phyloP scores from a whole-genome alignment of 1,140 invertebrate species.

The Pachypeltis micranthus region DNA sequence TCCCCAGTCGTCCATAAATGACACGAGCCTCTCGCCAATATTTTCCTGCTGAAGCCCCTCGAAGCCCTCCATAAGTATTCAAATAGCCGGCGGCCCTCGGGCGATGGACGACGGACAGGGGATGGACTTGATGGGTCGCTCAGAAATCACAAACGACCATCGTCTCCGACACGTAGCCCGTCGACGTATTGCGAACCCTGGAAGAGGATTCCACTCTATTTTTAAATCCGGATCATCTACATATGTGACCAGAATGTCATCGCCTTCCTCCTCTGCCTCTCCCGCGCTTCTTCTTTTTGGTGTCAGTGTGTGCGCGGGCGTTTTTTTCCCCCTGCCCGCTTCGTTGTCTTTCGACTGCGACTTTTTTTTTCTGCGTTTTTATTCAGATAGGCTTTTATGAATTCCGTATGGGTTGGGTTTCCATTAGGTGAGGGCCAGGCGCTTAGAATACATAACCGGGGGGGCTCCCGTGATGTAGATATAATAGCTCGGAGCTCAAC shows the following conservation, averaged over 20 bases:
- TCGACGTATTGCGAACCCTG: background rate
- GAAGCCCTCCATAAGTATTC: background rate
- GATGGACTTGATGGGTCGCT: background rate
- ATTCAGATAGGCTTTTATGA: conserved; percentile 8
- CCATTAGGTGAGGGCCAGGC: conserved; percentile 7
- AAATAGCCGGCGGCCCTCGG: background rate
- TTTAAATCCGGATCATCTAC: conserved; percentile 7
- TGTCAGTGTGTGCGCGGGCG: too few species aligned
- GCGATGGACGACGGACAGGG: background rate
- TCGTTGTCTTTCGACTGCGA: too few species aligned
- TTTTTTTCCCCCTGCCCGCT: background rate
- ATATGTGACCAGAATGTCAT: conserved; percentile 8
- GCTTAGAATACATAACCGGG: conserved; percentile 8
- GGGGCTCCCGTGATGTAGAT: conserved; percentile 9
- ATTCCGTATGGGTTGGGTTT: conserved; percentile 5
- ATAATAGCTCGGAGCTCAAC: conserved; percentile 6
- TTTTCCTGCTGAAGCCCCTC: too few species aligned
- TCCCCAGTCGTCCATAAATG: too few species aligned
- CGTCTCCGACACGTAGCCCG: background rate
- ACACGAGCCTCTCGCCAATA: too few species aligned
- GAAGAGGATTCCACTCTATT: background rate
- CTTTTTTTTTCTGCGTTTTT: too few species aligned
- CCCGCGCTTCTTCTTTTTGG: too few species aligned
- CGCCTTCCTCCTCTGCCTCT: background rate
- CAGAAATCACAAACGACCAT: background rate